A percentile compares a stretch with the other conserved stretches of the same genome.
Conservation (phyloP, 2,888 invertebrate species). For the Horisme vitalbata region DNA sequence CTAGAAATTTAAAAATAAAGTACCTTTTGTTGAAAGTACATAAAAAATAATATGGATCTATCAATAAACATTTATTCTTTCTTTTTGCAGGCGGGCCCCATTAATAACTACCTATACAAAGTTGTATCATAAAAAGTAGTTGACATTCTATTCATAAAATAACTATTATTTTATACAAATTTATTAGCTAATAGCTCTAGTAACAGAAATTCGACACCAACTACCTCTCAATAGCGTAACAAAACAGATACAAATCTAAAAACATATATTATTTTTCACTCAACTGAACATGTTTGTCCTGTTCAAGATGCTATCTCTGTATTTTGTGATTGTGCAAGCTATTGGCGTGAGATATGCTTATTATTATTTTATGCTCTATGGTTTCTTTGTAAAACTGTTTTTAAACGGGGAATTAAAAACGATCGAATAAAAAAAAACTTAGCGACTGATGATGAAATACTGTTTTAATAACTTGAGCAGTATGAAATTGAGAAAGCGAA, state of each 20-base stretch:
- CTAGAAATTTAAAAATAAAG: no score
- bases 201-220: conserved; percentile 51
- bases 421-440: no score
- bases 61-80: no score
- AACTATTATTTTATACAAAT: not conserved
- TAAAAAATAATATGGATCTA: no score
- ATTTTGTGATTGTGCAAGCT: conserved; percentile 48
- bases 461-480: no score
- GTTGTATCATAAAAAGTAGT: no score
- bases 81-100: no score
- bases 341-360: conserved; percentile 53
- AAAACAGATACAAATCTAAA: conserved; percentile 63
- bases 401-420: conserved; percentile 30
- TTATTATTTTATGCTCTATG: conserved; percentile 24
- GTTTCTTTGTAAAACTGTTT: conserved; percentile 43
- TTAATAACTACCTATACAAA: no score
- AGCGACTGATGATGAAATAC: no score
- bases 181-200: conserved; percentile 34
- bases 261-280: conserved; percentile 79
- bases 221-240: conserved; percentile 37
- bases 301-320: conserved; percentile 44
- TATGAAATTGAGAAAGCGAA: no score
- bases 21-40: no score
- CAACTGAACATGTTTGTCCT: conserved; percentile 55
- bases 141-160: conserved; percentile 1